Evolutionary conservation across 2,797 vertebrate species (phyloP), one percentile per base, ranked within the genome.

Genomic region (Fistularia commersonii): DNA sequence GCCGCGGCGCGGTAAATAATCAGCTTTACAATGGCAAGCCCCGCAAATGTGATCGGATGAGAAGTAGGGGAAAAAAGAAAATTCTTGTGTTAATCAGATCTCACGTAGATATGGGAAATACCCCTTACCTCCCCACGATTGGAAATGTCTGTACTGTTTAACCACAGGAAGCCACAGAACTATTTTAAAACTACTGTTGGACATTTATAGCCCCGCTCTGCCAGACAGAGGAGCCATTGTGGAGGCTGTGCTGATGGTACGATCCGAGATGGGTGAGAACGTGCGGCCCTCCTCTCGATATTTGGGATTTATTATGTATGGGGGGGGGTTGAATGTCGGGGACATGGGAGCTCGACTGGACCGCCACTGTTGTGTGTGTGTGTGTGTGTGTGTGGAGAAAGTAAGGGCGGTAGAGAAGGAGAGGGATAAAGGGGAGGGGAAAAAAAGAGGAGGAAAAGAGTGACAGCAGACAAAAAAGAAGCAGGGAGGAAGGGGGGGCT

Each of bases 401-500:
- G 61, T 52, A 51, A 54, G 36, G 54, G 65, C 64, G 57, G 66
- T n/a, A n/a, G 66, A 76, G 76, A 7, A 43, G 69, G 59, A 12
- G 45, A 67, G 61, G 69, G 53, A 58, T 66, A 61, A 61, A 64
- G 53, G 60, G 57, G 57, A 66, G 55, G 38, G 50, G 54, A 41
- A 69, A 69, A 73, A 79, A 68, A 60, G 14, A 71, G 69, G 51
- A 72, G 42, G 41, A 43, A 51, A 15, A 51, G 82, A 84, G 67
- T 79, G 81, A 86, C 80, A 80, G 81, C 58, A 73, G 74, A 84
- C 79, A 80, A 81, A 80, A 86, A 81, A 76, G 74, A 81, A 74
- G 12, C 52, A 66, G 56, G 54, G 74, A 79, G 59, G 48, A 66
- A 73, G 54, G 51, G 33, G 57, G 9, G 9, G 38, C n/a, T n/a